Percentiles rank a stretch among this genome's conserved stretches.
These are phyloP conservation scores for Drosophila repletoides DNA, from an alignment of 1,140 invertebrate species.

Conservation along the genomic window DNA sequence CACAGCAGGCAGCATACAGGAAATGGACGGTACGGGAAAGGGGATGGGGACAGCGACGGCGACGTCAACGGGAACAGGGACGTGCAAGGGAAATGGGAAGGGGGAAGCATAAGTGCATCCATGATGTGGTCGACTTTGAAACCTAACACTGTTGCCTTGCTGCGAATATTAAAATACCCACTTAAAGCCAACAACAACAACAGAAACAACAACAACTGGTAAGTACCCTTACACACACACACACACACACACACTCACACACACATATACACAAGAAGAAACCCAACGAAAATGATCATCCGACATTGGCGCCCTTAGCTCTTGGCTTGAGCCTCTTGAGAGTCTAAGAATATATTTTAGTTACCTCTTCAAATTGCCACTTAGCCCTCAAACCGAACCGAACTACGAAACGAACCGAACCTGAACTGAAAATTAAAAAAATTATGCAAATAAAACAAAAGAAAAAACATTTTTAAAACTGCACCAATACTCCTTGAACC, in stretches of 20 bases:
- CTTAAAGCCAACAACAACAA: constrained; percentile 68
- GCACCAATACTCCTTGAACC: too few relatives aligned
- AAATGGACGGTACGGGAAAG: constrained; percentile 40
- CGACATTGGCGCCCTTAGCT: constrained; percentile 58
- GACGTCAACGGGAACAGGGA: neutral
- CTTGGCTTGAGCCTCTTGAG: constrained; percentile 20
- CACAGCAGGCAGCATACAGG: constrained; percentile 54
- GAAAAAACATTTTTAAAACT: too few relatives aligned
- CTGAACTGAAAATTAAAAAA: neutral
- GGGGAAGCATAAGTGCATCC: constrained; percentile 55
- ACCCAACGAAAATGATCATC: constrained; percentile 38
- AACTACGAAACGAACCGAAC: constrained; percentile 3
- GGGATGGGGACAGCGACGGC: neutral
- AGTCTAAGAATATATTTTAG: constrained; percentile 8
- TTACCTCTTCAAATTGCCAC: neutral
- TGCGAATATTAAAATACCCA: constrained; percentile 78
- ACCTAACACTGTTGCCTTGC: constrained; percentile 72
- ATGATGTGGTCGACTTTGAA: constrained; percentile 62
- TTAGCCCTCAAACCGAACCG: constrained; percentile 6
- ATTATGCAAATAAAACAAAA: too few relatives aligned
- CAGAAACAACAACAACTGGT: constrained; percentile 25
- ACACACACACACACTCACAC: constrained; percentile 8
- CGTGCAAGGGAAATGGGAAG: constrained; percentile 2
- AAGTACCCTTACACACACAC: constrained; percentile 42
- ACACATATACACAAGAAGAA: constrained; percentile 17